Conservation (phyloP, 2,888 invertebrate genomes). For the Hypercompe scribonia region DNA sequence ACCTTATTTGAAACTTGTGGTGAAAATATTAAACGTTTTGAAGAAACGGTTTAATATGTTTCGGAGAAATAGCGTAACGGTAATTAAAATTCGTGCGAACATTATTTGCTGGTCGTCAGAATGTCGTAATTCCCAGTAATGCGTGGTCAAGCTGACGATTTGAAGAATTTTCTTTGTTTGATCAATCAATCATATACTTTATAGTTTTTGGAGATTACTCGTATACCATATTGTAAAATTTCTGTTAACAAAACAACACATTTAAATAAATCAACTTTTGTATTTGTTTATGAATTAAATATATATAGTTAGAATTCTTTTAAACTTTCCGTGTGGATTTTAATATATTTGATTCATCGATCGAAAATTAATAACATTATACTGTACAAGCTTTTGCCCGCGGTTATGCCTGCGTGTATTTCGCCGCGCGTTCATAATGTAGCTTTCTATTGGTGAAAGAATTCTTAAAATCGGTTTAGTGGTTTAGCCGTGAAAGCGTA, state of each 20-base stretch:
- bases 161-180: conserved; percentile 22
- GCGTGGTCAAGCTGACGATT: conserved; percentile 15
- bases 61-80: conserved; percentile 29
- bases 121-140: conserved; percentile 25
- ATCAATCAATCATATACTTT: background rate
- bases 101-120: conserved; percentile 15
- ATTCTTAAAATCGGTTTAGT: no score
- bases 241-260: background rate
- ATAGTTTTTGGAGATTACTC: background rate
- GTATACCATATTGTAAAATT: background rate
- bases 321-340: background rate
- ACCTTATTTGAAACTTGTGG: conserved; percentile 53
- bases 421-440: no score
- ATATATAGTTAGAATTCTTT: background rate
- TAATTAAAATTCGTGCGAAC: conserved; percentile 20
- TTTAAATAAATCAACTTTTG: background rate
- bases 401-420: no score
- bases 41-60: conserved; percentile 33
- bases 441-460: no score
- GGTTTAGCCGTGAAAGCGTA: no score
- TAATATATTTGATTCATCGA: background rate
- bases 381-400: no score
- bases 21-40: conserved; percentile 41
- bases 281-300: background rate
- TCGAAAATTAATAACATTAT: no score